Percentiles rank a stretch among this genome's conserved stretches.
phyloP scores from a whole-genome alignment of 2,888 invertebrate genomes.

The Heliconius hortense region DNA sequence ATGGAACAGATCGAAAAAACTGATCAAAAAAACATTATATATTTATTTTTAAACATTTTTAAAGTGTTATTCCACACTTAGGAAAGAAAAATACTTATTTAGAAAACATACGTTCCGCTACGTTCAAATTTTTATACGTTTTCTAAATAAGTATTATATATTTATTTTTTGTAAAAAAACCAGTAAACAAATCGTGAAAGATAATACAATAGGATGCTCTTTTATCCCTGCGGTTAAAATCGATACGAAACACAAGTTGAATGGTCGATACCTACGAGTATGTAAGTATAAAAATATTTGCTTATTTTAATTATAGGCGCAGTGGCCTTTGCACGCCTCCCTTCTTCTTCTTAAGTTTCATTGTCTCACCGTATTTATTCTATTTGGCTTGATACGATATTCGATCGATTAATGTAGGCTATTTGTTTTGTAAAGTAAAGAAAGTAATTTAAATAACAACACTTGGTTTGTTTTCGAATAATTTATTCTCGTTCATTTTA shows the following conservation, averaged over 20 bases:
- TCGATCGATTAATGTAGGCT: constrained; percentile 16
- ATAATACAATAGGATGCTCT: constrained; percentile 7
- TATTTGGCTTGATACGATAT: constrained; percentile 38
- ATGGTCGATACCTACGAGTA: background rate
- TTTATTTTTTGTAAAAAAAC: background rate
- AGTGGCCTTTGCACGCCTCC: constrained; percentile 35
- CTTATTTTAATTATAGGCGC: constrained; percentile 39
- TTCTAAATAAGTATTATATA: no score
- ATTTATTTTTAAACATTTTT: no score
- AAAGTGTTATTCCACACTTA: no score
- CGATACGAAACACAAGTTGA: constrained; percentile 2
- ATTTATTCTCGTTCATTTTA: no score
- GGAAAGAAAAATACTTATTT: no score
- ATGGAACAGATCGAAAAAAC: no score
- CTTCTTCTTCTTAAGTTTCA: constrained; percentile 39
- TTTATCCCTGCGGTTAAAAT: constrained; percentile 14
- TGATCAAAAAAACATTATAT: no score
- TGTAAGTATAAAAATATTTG: constrained; percentile 29
- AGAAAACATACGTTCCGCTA: no score
- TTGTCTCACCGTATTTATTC: constrained; percentile 38
- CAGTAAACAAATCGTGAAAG: background rate
- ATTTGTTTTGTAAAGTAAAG: constrained; percentile 23
- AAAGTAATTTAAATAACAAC: constrained; percentile 9
- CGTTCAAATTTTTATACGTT: no score
- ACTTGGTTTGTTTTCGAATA: background rate